These are phyloP conservation scores for Ageneiosus marmoratus DNA, from an alignment of 2,113 vertebrate species.

Conservation along the genomic window DNA sequence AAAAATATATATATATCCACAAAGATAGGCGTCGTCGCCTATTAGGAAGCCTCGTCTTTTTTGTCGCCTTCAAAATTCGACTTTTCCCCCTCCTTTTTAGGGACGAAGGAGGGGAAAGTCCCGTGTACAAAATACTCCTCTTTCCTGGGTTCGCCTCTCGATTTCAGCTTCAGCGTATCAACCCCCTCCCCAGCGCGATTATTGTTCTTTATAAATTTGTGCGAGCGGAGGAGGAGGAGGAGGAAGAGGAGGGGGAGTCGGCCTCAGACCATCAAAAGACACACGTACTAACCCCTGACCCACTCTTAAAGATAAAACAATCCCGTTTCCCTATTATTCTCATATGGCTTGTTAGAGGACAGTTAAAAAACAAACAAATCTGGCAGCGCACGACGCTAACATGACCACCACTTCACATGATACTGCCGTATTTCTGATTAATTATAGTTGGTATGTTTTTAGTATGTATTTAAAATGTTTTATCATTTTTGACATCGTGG, in stretches of 20 bases:
- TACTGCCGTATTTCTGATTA: too few species aligned
- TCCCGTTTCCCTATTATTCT: neutral
- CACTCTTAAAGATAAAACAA: neutral
- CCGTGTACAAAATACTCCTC: slow-evolving; percentile 76
- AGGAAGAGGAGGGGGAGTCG: slow-evolving; percentile 59
- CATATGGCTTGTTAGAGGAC: neutral
- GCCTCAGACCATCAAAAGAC: slow-evolving; percentile 25
- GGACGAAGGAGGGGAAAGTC: slow-evolving; percentile 81
- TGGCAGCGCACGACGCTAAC: neutral
- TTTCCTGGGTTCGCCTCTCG: slow-evolving; percentile 81
- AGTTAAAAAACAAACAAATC: neutral
- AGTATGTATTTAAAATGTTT: neutral
- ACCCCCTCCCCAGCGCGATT: slow-evolving; percentile 76
- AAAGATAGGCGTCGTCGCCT: slow-evolving; percentile 71
- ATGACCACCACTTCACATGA: neutral
- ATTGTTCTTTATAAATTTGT: slow-evolving; percentile 83
- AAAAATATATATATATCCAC: slow-evolving; percentile 77
- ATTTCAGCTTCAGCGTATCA: slow-evolving; percentile 80
- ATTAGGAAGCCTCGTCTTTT: slow-evolving; percentile 61
- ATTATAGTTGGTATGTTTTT: neutral
- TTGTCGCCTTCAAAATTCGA: slow-evolving; percentile 70
- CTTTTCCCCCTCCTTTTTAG: slow-evolving; percentile 81
- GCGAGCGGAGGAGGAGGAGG: slow-evolving; percentile 72
- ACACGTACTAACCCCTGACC: slow-evolving; percentile 22
- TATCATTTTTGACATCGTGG: neutral